Evolutionary conservation across 2,797 vertebrate genomes (phyloP), one percentile per base, ranked within the genome.

Genomic region (Gymnocypris eckloni): DNA sequence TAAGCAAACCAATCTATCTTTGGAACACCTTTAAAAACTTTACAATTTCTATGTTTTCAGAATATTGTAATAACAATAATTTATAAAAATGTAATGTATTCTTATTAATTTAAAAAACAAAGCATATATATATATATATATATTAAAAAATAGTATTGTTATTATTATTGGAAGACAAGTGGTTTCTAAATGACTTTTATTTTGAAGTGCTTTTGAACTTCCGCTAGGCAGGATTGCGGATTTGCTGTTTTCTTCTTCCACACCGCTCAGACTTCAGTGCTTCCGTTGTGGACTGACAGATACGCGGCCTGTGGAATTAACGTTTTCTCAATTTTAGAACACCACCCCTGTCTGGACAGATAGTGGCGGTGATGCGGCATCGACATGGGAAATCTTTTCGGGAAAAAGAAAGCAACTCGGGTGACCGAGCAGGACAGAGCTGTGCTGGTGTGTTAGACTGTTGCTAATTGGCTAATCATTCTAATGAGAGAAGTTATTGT

Each of bases 341-440:
- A 75, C 6, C 69, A 80, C 41, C 54, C 43, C 54, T 86, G 66
- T 84, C 22, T 16, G 59, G 28, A 64, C 76, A 80, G 56, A 8
- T 50, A 43, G 48, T 88, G 84, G 82, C 61, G 89, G 91, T 88
- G 89, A 92, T 91, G 91, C 76, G 33, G 85, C 56, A 89, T 93
- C 93, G 90, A 79, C 20, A 98, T 98, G 97, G 97, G 97, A 90
- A 98, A 97, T 89, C 90, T 98, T 1, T 97, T 98, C 88, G 96
- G 96, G 85, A 95, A 96, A 92, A 98, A 96, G 95, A 97, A 95
- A 92, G 96, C 95, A 18, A 97, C 93, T 91, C 96, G 97, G 83
- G 96, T 98, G 89, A 98, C 97, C 2, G 98, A 98, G 89, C 97
- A 98, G 86, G 97, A 98, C 95, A 95, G 91, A 88, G 98, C 97